Base-by-base conservation (phyloP, 2,797 vertebrate species). In the Steatocranus sp. region DNA sequence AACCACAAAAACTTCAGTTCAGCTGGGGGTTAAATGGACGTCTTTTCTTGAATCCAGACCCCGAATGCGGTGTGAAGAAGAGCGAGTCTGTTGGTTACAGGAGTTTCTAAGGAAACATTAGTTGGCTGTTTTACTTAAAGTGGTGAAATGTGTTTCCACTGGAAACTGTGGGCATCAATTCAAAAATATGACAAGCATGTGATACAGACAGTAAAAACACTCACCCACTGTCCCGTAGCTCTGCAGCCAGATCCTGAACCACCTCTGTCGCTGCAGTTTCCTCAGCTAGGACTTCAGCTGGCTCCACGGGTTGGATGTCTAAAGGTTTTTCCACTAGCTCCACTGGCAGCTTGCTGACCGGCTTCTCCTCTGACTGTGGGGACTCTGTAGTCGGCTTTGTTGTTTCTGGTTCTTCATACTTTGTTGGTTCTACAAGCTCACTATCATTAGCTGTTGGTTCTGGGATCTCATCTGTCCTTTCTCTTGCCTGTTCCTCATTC, bases 211-310 rank as follows among this genome's bases (percentile, higher is more conserved):
- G 43, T 0, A 48, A 73, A 73, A 73, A 66, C 50, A 92, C 94
- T 94, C 84, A 97, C 96, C 92, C 83, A 8, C 66, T 89, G 73
- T 94, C 87, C 23, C 81, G 83, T 25, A 70, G 82, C 34, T 91
- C 94, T 76, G 88, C 87, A 75, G 78, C 66, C 23, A 76, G 80
- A 53, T 86, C 86, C 61, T 91, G 76, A 50, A 82, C 74, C n/a
- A 30, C 43, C 41, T 83, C 53, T 68, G 87, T 73, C 27, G 2
- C 88, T 23, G 83, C 41, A 23, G 74, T 51, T 76, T 89, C 82
- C 48, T 81, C 89, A 74, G 77, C 2, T 68, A 81, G 54, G 4
- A 36, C 83, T 53, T 61, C 34, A 6, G 78, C 30, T 6, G 48
- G 66, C 75, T 93, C 88, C 63, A 83, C 84, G 8, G 83, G 34